Conservation (phyloP, 2,113 vertebrate species). For the Syngnathus floridae region DNA sequence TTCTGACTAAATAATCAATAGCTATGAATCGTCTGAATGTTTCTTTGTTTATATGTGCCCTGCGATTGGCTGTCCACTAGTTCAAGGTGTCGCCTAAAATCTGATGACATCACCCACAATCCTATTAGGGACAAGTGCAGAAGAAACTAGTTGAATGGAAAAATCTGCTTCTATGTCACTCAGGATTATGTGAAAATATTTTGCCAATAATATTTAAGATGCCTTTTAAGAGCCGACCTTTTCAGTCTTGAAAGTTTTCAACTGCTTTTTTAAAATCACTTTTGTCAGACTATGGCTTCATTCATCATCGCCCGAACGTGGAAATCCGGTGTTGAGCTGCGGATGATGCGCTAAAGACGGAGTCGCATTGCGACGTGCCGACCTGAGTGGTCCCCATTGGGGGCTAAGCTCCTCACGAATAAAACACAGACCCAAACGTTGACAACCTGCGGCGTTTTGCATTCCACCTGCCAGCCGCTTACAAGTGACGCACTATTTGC, state of each 20-base stretch:
- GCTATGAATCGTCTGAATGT: no score
- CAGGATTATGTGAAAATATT: not conserved
- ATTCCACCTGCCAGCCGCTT: conserved; percentile 28
- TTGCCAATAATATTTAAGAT: not conserved
- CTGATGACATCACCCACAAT: not conserved
- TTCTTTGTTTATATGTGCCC: not conserved
- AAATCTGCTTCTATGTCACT: not conserved
- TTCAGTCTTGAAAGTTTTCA: not conserved
- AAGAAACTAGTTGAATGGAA: not conserved
- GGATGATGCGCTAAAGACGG: not conserved
- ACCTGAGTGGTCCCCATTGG: conserved; percentile 23
- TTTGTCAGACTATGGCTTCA: not conserved
- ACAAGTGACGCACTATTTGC: conserved; percentile 44
- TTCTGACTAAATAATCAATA: no score
- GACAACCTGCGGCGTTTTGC: conserved; percentile 39
- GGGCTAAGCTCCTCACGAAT: conserved; percentile 49
- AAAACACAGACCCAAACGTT: conserved; percentile 13
- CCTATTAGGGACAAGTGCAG: not conserved
- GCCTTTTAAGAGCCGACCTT: not conserved
- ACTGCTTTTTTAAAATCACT: not conserved
- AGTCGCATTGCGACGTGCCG: conserved; percentile 32
- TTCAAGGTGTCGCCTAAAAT: not conserved
- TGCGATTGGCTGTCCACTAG: not conserved
- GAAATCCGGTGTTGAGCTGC: conserved; percentile 50
- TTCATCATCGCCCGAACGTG: conserved; percentile 1